These are phyloP conservation scores for Xiphydria camelus DNA, from an alignment of 2,888 invertebrate genomes.

Conservation along the genomic window DNA sequence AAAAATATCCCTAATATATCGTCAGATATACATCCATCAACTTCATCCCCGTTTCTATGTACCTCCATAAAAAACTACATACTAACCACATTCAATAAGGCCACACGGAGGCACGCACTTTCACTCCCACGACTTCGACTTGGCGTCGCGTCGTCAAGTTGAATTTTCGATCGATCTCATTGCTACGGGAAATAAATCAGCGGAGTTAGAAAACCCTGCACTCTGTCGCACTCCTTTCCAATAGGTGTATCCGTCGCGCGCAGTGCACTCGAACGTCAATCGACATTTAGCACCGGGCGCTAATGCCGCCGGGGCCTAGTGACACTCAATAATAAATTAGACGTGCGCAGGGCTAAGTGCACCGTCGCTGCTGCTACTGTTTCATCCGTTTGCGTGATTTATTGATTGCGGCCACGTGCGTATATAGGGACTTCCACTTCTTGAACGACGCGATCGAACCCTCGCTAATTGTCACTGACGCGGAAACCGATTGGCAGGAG, in stretches of 20 bases:
- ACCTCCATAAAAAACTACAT: no score
- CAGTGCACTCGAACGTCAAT: neutral
- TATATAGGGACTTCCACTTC: constrained; percentile 44
- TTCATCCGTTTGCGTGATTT: no score
- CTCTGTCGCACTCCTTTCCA: no score
- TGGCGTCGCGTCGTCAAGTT: no score
- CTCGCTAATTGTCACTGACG: constrained; percentile 1
- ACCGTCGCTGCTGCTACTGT: constrained; percentile 28
- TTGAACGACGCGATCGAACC: constrained; percentile 19
- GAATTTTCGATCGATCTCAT: no score
- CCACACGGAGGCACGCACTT: no score
- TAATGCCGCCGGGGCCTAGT: constrained; percentile 39
- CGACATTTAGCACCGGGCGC: constrained; percentile 35
- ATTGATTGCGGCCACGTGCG: constrained; percentile 45
- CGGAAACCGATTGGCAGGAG: neutral
- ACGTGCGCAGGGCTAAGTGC: constrained; percentile 53
- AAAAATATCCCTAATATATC: no score
- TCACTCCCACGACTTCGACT: no score
- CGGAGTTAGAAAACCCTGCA: neutral
- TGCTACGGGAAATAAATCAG: neutral
- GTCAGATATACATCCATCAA: no score
- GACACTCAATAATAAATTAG: constrained; percentile 56
- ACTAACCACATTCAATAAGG: no score
- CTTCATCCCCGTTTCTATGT: no score
- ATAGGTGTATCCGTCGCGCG: no score